Evolutionary conservation across 2,888 invertebrate genomes (phyloP).

Genomic region (Lithophane socia): DNA sequence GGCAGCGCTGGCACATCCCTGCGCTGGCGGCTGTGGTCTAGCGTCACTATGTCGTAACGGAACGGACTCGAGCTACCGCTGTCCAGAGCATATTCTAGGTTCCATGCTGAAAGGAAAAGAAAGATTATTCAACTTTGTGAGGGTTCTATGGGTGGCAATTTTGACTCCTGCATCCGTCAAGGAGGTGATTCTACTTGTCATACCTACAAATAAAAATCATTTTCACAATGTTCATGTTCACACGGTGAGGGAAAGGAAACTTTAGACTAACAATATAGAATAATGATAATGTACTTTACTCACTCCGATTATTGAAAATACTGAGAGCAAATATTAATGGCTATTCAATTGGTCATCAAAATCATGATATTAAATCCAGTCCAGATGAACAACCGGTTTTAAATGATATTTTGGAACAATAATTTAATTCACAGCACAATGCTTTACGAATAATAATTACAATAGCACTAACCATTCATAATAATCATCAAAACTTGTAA

Average conservation of each 20-base stretch:
- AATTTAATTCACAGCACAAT: background rate
- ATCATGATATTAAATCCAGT: background rate
- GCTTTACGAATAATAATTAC: too few species aligned
- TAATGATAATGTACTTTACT: too few species aligned
- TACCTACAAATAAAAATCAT: background rate
- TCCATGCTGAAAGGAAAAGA: conserved; percentile 65
- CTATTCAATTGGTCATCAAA: background rate
- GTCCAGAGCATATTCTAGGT: conserved; percentile 66
- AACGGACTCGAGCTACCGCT: conserved; percentile 52
- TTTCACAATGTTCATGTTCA: background rate
- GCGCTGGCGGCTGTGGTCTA: conserved; percentile 62
- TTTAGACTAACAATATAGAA: background rate
- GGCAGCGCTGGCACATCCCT: conserved; percentile 44
- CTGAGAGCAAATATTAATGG: background rate
- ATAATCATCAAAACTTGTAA: too few species aligned
- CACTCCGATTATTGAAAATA: background rate
- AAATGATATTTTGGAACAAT: background rate
- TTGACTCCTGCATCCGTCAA: too few species aligned
- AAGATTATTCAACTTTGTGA: background rate
- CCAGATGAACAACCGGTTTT: background rate
- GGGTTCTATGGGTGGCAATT: background rate
- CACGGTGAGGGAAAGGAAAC: background rate
- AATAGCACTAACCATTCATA: too few species aligned
- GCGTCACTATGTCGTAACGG: conserved; percentile 59
- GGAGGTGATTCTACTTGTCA: background rate